Base-by-base conservation (phyloP, 2,797 vertebrate genomes). In the Ctenochaetus hawaiiensis region DNA sequence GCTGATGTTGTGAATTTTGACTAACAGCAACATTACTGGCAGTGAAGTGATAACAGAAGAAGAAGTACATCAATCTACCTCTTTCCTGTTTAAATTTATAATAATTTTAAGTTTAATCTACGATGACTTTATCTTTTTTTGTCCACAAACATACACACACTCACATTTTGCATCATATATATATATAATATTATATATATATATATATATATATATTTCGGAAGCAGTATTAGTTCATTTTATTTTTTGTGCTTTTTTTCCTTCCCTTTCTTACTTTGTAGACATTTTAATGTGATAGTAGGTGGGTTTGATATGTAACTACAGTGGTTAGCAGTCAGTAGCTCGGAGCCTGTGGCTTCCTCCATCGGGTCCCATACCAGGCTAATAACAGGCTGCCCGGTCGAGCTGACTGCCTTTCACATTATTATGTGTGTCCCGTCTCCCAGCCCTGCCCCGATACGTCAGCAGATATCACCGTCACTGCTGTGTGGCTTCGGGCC, bases 401-500 rank as follows among this genome's bases (percentile, higher is more conserved):
- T 16, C 8, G 64, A 70, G 81, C 77, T 41, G 49, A 84, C 77
- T 82, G 78, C 71, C 88, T 60, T 62, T 75, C 64, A 54, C 80
- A 77, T 89, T 82, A 88, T 75, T 80, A 82, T 83, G 81, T 78
- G 60, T 63, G 52, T 78, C 83, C 87, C 20, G 51, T 84, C 62
- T 67, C 62, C 45, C 68, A 10, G 64, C 63, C 75, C 80, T 72
- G 66, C 79, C 81, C 80, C 77, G 84, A 87, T 81, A 81, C 59
- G 56, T 88, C 86, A 87, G 82, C 87, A 91, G 80, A 89, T 90
- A 87, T 80, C 0, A 14, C 59, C 75, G 81, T 81, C 82, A 73
- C 47, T 75, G 82, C 67, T 75, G 1, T 75, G 72, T 83, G 79
- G 80, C 79, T 80, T 52, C 82, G 76, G 76, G 67, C 78, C 56